Evolutionary conservation across 2,113 vertebrate genomes (phyloP).

Genomic region (Reinhardtius hippoglossoides): DNA sequence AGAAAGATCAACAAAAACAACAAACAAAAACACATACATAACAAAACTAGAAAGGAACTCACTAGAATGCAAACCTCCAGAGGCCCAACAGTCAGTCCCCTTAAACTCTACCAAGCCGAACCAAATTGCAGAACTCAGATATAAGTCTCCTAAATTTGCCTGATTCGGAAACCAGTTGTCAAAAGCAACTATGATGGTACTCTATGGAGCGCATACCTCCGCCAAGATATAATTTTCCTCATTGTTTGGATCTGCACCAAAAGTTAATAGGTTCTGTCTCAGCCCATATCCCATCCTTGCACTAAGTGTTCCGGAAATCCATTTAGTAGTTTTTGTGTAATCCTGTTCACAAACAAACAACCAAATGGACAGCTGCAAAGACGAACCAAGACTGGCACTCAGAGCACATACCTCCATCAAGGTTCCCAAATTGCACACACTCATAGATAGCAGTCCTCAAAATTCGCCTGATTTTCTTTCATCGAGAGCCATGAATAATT

Average conservation of each 20-base stretch:
- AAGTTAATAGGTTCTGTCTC: not conserved
- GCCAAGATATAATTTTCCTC: too few relatives aligned
- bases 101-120: too few relatives aligned
- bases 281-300: not conserved
- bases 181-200: too few relatives aligned
- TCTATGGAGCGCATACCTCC: too few relatives aligned
- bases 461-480: not conserved
- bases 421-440: not conserved
- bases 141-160: too few relatives aligned
- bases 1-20: not conserved
- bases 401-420: not conserved
- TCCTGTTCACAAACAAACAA: not conserved
- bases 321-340: not conserved
- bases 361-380: not conserved
- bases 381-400: not conserved
- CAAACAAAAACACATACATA: too few relatives aligned
- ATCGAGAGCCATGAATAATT: not conserved
- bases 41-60: too few relatives aligned
- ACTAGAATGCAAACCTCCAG: too few relatives aligned
- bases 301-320: not conserved
- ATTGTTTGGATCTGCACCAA: too few relatives aligned
- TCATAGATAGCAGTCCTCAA: not conserved
- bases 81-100: too few relatives aligned
- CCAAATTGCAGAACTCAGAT: too few relatives aligned
- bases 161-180: too few relatives aligned